Evolutionary conservation across 2,797 vertebrate species (phyloP).

Genomic region (Typhlichthys subterraneus): DNA sequence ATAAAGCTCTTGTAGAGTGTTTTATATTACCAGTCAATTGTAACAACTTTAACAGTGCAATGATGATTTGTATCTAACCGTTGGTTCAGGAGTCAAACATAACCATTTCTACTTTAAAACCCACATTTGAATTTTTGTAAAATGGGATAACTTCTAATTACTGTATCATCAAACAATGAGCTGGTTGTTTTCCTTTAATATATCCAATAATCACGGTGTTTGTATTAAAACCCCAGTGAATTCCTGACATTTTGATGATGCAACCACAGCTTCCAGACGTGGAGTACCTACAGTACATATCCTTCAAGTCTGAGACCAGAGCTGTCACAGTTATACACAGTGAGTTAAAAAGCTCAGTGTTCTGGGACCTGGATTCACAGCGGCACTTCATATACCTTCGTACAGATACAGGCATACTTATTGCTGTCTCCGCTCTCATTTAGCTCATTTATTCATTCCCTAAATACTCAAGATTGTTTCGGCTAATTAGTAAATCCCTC

Average conservation of each 20-base stretch:
- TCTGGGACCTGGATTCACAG: slow-evolving; percentile 41
- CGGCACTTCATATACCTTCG: slow-evolving; percentile 34
- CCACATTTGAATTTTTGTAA: background rate
- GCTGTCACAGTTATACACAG: slow-evolving; percentile 47
- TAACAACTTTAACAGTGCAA: too few species aligned
- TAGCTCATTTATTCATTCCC: slow-evolving; percentile 9
- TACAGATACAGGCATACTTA: slow-evolving; percentile 36
- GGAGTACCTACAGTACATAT: slow-evolving; percentile 42
- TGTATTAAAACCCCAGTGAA: slow-evolving; percentile 41
- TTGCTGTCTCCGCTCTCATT: slow-evolving; percentile 52
- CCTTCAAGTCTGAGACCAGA: slow-evolving; percentile 48
- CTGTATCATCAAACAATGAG: slow-evolving; percentile 22
- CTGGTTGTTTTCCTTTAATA: slow-evolving; percentile 17
- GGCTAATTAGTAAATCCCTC: slow-evolving; percentile 58
- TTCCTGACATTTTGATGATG: slow-evolving; percentile 48
- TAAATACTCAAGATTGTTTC: slow-evolving; percentile 57
- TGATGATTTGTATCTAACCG: background rate
- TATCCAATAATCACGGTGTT: slow-evolving; percentile 57
- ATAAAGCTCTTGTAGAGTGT: too few species aligned
- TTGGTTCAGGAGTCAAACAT: slow-evolving; percentile 3
- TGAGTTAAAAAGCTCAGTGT: slow-evolving; percentile 39
- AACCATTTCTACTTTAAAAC: background rate
- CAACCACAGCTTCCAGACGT: slow-evolving; percentile 36
- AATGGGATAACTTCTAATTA: background rate
- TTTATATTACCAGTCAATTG: too few species aligned